Conservation (phyloP, 2,888 invertebrate genomes). For the Teleogryllus oceanicus region DNA sequence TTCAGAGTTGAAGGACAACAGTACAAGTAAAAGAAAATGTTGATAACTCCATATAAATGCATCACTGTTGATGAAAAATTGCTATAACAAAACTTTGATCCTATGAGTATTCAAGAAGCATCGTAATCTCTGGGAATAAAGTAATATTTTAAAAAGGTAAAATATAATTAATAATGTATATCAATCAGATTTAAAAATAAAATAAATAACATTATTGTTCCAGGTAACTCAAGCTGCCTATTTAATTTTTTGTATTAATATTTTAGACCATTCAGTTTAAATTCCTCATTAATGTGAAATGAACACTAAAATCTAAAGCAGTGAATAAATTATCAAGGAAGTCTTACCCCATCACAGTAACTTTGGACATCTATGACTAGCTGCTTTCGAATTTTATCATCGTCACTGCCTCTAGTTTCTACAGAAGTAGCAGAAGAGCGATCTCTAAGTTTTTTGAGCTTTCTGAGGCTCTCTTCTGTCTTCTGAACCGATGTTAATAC, state of each 20-base stretch:
- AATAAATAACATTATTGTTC: neutral
- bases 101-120: too few relatives aligned
- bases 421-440: slow-evolving; percentile 48
- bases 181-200: neutral
- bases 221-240: neutral
- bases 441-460: slow-evolving; percentile 80
- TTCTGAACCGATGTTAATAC: slow-evolving; percentile 90
- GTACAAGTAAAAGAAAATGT: neutral
- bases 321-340: neutral
- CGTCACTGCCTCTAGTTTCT: slow-evolving; percentile 67
- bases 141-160: neutral
- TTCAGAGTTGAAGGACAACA: neutral
- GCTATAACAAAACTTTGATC: neutral
- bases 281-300: neutral
- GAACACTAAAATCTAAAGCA: neutral
- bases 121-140: neutral
- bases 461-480: slow-evolving; percentile 89
- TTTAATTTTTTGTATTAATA: too few relatives aligned
- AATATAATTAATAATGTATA: neutral
- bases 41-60: neutral
- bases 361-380: slow-evolving; percentile 78
- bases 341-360: slow-evolving; percentile 61
- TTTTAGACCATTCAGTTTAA: too few relatives aligned
- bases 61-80: neutral
- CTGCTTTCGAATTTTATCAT: slow-evolving; percentile 91